phyloP scores from a whole-genome alignment of 2,888 invertebrate species.

The Sesamia inferens region DNA sequence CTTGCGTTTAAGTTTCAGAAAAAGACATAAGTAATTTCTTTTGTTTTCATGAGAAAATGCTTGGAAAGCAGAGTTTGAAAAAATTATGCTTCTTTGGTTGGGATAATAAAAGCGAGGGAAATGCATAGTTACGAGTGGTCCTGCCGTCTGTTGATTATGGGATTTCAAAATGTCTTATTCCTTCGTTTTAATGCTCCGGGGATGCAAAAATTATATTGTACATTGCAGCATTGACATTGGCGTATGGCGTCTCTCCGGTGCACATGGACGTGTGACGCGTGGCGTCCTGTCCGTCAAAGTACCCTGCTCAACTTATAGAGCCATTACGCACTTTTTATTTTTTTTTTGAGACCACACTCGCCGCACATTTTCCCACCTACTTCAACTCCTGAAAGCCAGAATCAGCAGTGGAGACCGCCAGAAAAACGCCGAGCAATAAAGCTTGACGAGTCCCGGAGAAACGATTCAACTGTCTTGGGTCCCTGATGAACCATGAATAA shows the following conservation, averaged over 20 bases:
- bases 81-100: neutral
- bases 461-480: no score
- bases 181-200: neutral
- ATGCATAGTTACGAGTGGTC: neutral
- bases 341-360: no score
- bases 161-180: neutral
- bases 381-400: no score
- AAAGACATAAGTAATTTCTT: neutral
- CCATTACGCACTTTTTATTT: no score
- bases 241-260: neutral
- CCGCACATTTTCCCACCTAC: no score
- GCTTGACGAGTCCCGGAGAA: no score
- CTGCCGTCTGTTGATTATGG: no score
- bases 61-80: neutral
- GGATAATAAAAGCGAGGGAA: no score
- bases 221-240: neutral
- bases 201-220: slow-evolving; percentile 11
- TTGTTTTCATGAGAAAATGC: neutral
- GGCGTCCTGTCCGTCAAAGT: no score
- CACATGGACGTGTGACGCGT: no score
- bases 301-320: no score
- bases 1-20: neutral
- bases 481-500: neutral
- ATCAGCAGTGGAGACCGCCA: no score
- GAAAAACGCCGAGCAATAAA: neutral